Percentiles rank a stretch among this genome's conserved stretches.
These are phyloP conservation scores for Zoroaster sp. DNA, from an alignment of 53 echinoderm and acorn worm genomes.

Conservation along the genomic window DNA sequence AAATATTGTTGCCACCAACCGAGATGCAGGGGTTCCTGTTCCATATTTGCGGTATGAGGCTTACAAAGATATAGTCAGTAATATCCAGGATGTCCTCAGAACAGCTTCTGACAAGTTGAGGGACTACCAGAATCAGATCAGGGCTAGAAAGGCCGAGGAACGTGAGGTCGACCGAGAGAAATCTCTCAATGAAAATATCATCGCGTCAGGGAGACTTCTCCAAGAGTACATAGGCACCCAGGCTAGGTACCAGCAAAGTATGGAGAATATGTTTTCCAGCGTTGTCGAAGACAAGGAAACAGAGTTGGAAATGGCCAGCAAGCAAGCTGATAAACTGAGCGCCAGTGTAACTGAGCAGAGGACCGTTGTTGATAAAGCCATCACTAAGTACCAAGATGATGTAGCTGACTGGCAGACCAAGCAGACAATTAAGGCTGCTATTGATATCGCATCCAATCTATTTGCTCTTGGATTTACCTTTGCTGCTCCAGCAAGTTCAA, in stretches of 20 bases:
- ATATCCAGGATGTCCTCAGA: background rate
- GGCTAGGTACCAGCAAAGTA: background rate
- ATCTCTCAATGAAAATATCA: constrained; percentile 21
- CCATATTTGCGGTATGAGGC: constrained; percentile 19
- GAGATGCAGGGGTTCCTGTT: background rate
- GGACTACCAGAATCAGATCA: constrained; percentile 13
- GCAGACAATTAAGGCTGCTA: constrained; percentile 4
- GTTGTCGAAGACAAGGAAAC: constrained; percentile 1
- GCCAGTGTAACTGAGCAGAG: constrained; percentile 4
- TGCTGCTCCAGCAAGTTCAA: background rate
- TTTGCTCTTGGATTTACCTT: constrained; percentile 10
- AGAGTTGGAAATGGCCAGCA: background rate
- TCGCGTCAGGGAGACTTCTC: constrained; percentile 32
- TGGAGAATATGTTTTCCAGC: background rate
- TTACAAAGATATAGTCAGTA: constrained; percentile 24
- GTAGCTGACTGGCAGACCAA: constrained; percentile 34
- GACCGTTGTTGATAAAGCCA: background rate
- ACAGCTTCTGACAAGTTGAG: background rate
- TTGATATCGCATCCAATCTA: constrained; percentile 20
- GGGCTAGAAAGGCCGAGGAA: constrained; percentile 24
- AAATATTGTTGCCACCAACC: background rate
- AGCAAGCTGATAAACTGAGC: background rate
- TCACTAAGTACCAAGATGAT: background rate
- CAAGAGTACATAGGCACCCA: constrained; percentile 21
- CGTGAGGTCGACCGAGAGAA: constrained; percentile 5